Base-by-base conservation (phyloP, 2,113 vertebrate genomes). In the Elanoides forficatus region DNA sequence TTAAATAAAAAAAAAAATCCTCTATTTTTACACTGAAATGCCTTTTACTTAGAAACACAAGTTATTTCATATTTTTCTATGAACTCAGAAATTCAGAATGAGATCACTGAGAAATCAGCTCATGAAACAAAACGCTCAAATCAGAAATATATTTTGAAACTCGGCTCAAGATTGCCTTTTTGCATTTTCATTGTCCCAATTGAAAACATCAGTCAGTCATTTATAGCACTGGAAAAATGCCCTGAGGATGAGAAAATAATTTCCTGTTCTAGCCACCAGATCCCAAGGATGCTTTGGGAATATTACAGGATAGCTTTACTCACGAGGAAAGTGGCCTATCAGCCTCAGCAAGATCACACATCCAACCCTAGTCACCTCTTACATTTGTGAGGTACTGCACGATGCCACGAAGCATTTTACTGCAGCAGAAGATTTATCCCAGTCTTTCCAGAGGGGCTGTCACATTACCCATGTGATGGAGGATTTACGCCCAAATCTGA, bases 171-270 rank as follows among this genome's bases (percentile, higher is more conserved):
- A 45, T 40, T 76, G 45, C 6, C 53, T 62, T 75, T 85, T 63
- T 40, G 17, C 7, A 0, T 83, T 80, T 53, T 40, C n/a, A 25
- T 80, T 93, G 71, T 48, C 48, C 74, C 72, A 19, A 21, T 10
- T 76, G 30, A 59, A 86, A 75, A 85, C 48, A 25, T 40, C 43
- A 79, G 42, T 45, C 59, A 67, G 30, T 60, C 52, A 63, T 85
- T 87, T 95, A 91, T 67, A 95, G 81, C 48, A 50, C 56, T 60
- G 36, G 43, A 72, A 73, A 67, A 53, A 91, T 53, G 80, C 87
- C 70, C 66, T 4, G 4, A 85, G 48, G 72, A 91, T 4, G 7
- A 88, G 58, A 82, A 89, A 87, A 75, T 32, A 1, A 62, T 92
- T 95, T 89, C 73, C 52, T 95, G 11, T 82, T 90, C 48, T 70